Evolutionary conservation across 2,797 vertebrate genomes (phyloP).

Genomic region (Girardinus metallicus): DNA sequence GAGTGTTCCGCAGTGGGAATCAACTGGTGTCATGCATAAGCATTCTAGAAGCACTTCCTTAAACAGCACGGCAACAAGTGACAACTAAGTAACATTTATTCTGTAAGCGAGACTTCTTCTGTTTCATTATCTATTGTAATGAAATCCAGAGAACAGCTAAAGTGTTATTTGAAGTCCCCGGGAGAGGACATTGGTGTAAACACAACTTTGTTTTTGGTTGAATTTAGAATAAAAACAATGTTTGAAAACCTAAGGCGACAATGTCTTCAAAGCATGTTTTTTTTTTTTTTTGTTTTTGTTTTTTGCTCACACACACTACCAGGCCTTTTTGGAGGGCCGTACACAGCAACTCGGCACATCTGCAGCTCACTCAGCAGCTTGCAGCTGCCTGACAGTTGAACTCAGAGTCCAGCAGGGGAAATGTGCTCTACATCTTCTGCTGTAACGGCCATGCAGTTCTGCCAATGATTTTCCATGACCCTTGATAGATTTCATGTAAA

Average conservation of each 20-base stretch:
- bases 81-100: background rate
- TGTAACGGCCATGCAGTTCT: background rate
- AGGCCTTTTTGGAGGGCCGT: background rate
- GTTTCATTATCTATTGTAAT: constrained; percentile 1
- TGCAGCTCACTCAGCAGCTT: constrained; percentile 1
- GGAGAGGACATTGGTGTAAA: background rate
- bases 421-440: background rate
- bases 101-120: background rate
- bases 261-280: background rate
- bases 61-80: background rate
- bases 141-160: background rate
- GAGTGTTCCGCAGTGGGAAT: constrained; percentile 15
- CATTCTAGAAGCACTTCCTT: background rate
- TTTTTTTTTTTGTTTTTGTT: background rate
- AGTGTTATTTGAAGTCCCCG: background rate
- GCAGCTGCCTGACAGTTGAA: background rate
- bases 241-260: background rate
- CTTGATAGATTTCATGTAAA: background rate
- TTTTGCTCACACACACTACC: background rate
- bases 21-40: constrained; percentile 12
- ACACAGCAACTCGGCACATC: background rate
- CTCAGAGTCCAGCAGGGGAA: background rate
- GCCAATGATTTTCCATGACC: background rate
- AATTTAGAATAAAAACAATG: background rate
- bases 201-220: background rate